Evolutionary conservation across 2,113 vertebrate genomes (phyloP).

Genomic region (Pachypanchax playfairii): DNA sequence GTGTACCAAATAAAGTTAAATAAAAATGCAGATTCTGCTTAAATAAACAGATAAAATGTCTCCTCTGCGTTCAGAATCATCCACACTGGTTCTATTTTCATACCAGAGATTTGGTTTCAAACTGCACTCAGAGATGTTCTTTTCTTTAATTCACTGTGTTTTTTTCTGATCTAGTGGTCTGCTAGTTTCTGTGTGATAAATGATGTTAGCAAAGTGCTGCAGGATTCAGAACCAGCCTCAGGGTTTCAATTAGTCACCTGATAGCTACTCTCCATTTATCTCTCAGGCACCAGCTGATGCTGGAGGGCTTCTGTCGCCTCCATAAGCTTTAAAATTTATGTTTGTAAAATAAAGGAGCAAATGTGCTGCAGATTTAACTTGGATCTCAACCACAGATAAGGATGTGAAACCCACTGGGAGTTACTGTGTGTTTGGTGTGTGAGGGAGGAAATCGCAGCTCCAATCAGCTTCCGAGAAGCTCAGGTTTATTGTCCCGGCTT

Average conservation of each 20-base stretch:
- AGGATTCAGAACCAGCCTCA: conserved; percentile 11
- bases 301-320: not conserved
- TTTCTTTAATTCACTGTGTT: not conserved
- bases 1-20: too few species aligned
- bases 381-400: conserved; percentile 18
- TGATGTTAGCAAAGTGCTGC: not conserved
- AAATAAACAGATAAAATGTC: too few species aligned
- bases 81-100: too few species aligned
- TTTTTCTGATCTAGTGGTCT: conserved; percentile 1
- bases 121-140: not conserved
- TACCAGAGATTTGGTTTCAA: not conserved
- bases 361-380: conserved; percentile 5
- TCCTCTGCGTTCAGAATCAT: too few species aligned
- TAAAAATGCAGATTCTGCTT: too few species aligned
- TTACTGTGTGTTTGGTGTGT: not conserved
- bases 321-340: not conserved
- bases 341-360: not conserved
- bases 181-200: conserved; percentile 13
- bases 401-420: not conserved
- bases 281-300: not conserved
- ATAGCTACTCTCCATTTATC: not conserved
- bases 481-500: conserved; percentile 38
- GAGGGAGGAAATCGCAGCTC: conserved; percentile 13
- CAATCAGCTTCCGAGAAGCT: conserved; percentile 34
- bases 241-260: conserved; percentile 10